A percentile compares a stretch with the other conserved stretches of the same genome.
phyloP scores from a whole-genome alignment of 1,140 invertebrate species.

The Zaprionus kolodkinae region DNA sequence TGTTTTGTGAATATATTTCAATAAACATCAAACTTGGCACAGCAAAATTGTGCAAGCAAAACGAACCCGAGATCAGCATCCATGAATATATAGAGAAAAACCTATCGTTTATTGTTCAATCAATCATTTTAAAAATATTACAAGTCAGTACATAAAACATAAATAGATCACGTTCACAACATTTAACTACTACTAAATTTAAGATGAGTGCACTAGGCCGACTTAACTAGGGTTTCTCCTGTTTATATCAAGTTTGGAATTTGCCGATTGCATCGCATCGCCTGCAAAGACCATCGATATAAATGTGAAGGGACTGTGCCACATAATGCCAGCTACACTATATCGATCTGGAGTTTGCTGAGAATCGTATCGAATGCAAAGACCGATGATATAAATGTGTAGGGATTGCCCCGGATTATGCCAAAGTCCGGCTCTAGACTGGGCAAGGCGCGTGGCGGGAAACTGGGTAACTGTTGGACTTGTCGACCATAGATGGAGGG shows the following conservation, averaged over 20 bases:
- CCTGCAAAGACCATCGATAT: conserved; percentile 82
- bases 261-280: conserved; percentile 70
- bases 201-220: not conserved
- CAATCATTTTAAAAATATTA: conserved; percentile 24
- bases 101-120: conserved; percentile 7
- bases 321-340: conserved; percentile 37
- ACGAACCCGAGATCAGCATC: not conserved
- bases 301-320: conserved; percentile 67
- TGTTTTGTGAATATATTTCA: conserved; percentile 72
- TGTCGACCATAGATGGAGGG: conserved; percentile 31
- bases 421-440: conserved; percentile 80
- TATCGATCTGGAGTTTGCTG: conserved; percentile 68
- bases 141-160: conserved; percentile 43
- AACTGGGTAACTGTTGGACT: conserved; percentile 37
- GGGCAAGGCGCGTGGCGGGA: conserved; percentile 61
- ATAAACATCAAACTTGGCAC: conserved; percentile 62
- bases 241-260: conserved; percentile 45
- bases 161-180: conserved; percentile 45
- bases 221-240: not conserved
- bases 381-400: conserved; percentile 81
- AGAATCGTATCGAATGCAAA: conserved; percentile 82
- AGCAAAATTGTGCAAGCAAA: conserved; percentile 61
- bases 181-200: conserved; percentile 20
- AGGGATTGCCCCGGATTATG: conserved; percentile 71
- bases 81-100: conserved; percentile 9